Conservation (phyloP, 2,113 vertebrate genomes). For the Heterocephalus glaber region DNA sequence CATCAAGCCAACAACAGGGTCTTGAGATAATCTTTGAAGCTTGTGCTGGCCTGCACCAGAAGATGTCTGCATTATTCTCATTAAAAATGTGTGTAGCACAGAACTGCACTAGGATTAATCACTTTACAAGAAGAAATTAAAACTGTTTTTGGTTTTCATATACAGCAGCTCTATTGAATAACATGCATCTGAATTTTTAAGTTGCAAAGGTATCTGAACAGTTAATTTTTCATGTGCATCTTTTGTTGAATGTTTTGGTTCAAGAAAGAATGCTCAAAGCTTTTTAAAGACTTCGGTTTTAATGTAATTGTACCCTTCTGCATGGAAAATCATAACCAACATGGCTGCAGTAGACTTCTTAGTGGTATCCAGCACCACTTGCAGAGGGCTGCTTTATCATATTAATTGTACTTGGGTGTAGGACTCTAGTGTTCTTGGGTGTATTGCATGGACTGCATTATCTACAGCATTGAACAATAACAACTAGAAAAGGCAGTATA, state of each 20-base stretch:
- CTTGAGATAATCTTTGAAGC: constrained; percentile 63
- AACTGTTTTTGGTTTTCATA: constrained; percentile 75
- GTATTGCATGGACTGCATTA: constrained; percentile 94
- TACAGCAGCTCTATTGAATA: constrained; percentile 80
- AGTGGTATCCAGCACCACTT: constrained; percentile 87
- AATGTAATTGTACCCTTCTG: constrained; percentile 85
- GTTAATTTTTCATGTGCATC: constrained; percentile 83
- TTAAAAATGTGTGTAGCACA: constrained; percentile 79
- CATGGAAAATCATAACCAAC: constrained; percentile 87
- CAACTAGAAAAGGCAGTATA: constrained; percentile 91
- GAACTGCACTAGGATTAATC: constrained; percentile 79
- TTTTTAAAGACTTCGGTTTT: constrained; percentile 84
- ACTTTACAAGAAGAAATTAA: constrained; percentile 81
- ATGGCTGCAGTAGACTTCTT: constrained; percentile 86
- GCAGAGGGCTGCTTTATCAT: constrained; percentile 87
- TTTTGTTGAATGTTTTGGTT: constrained; percentile 84
- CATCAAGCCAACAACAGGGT: constrained; percentile 67
- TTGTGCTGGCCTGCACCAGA: constrained; percentile 80
- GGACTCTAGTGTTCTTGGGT: constrained; percentile 93
- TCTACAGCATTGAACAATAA: constrained; percentile 92
- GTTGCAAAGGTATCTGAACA: constrained; percentile 82
- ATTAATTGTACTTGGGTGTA: constrained; percentile 88
- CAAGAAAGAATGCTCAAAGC: constrained; percentile 80
- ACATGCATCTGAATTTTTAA: constrained; percentile 79
- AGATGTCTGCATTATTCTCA: constrained; percentile 80